phyloP scores from a whole-genome alignment of 2,888 invertebrate species.

The Athrips mouffetella region DNA sequence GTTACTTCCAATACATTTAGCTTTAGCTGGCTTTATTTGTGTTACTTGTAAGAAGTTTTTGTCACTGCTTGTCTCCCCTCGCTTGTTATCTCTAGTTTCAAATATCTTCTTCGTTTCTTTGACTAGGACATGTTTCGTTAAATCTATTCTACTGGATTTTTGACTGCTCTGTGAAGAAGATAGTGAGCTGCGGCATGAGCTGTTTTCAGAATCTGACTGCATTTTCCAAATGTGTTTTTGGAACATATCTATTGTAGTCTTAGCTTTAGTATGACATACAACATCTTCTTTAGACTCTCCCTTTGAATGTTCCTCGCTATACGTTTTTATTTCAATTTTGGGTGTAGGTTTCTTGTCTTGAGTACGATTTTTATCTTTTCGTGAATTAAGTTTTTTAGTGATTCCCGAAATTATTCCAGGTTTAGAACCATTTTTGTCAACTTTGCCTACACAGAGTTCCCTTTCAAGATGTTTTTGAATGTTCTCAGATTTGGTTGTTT shows the following conservation, averaged over 20 bases:
- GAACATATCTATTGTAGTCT: conserved; percentile 70
- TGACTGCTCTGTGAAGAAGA: conserved; percentile 53
- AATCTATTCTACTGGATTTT: conserved; percentile 30
- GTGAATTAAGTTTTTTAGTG: conserved; percentile 58
- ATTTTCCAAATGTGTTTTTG: conserved; percentile 66
- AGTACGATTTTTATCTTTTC: conserved; percentile 46
- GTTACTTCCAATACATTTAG: conserved; percentile 53
- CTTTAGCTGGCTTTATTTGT: conserved; percentile 40
- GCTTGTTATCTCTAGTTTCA: conserved; percentile 46
- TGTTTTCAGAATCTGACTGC: conserved; percentile 61
- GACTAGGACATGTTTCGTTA: conserved; percentile 38
- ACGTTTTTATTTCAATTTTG: conserved; percentile 63
- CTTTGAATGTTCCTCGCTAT: conserved; percentile 54
- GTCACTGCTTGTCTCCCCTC: conserved; percentile 42
- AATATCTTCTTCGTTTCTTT: conserved; percentile 60
- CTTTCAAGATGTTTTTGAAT: conserved; percentile 20
- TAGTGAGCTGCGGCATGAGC: conserved; percentile 56
- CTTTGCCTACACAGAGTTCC: conserved; percentile 27
- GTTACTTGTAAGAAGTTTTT: conserved; percentile 40
- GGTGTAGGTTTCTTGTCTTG: conserved; percentile 49
- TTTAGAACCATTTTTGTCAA: conserved; percentile 40
- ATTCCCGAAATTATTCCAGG: conserved; percentile 58
- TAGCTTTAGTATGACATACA: conserved; percentile 65
- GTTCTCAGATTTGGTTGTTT: conserved; percentile 33
- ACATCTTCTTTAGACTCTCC: conserved; percentile 61